Conservation (phyloP, 2,113 vertebrate species). For the Octodon degus region DNA sequence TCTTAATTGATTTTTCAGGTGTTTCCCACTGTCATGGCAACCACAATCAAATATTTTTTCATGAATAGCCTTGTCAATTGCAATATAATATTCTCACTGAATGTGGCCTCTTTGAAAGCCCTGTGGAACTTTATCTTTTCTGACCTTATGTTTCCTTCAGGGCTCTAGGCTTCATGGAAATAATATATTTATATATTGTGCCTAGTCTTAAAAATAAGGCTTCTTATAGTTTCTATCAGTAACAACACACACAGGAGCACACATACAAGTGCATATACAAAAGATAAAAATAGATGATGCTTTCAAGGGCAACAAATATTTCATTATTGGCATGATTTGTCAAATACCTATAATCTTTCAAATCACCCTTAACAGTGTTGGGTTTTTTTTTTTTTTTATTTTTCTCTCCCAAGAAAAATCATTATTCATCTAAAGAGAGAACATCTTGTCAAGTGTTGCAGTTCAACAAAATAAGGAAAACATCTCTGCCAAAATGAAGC, state of each 20-base stretch:
- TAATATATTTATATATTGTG: constrained; percentile 70
- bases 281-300: constrained; percentile 75
- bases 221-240: constrained; percentile 73
- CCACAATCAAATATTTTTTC: constrained; percentile 82
- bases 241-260: constrained; percentile 63
- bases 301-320: constrained; percentile 77
- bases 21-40: constrained; percentile 86
- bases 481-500: constrained; percentile 88
- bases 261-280: not conserved
- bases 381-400: constrained; percentile 65
- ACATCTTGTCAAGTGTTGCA: constrained; percentile 87
- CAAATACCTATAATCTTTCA: constrained; percentile 80
- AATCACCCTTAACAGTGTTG: constrained; percentile 80
- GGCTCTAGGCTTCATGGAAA: constrained; percentile 66
- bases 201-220: constrained; percentile 68
- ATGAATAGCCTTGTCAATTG: constrained; percentile 82
- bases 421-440: constrained; percentile 87
- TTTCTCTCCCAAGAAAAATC: constrained; percentile 82
- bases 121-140: constrained; percentile 75
- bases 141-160: constrained; percentile 78
- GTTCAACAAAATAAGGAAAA: constrained; percentile 89
- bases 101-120: constrained; percentile 68
- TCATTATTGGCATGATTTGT: constrained; percentile 78
- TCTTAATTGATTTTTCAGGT: constrained; percentile 85
- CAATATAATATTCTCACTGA: constrained; percentile 79